Base-by-base conservation (phyloP, 2,888 invertebrate genomes). In the Isotomurus palustris region DNA sequence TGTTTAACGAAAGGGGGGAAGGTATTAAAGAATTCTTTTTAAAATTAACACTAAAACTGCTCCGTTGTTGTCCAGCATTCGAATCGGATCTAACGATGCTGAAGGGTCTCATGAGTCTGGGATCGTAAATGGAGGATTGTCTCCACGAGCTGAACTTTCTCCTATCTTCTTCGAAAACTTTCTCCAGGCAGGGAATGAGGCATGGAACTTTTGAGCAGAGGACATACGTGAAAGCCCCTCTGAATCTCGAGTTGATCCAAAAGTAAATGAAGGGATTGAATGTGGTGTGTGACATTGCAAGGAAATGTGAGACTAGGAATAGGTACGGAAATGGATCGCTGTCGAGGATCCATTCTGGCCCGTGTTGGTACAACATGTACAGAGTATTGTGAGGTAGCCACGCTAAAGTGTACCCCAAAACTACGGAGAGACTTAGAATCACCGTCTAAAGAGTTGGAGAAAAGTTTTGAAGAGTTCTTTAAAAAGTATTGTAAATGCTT, bases 371-470 rank as follows among this genome's bases (percentile, higher is more conserved):
- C 6, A 66, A 45, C 10, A 68, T 38, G 27, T 35, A 36, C 12
- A 68, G 53, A 14, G 61, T 32, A 53, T 73, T 73, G 25, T 77
- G 71, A 0, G 78, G 78, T 28, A 78, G 71, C 78, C 78, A 78
- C 58, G 76, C 78, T 1, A 78, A 60, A 2, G 75, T 76, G 71
- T 77, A 78, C 36, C 76, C 75, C 5, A 74, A 66, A 12, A 78
- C 78, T 44, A 77, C 76, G 8, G 75, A 74, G n/a, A 78, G 75
- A 73, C 77, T 77, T 77, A 78, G 78, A 71, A 76, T 76, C 53
- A 78, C 73, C 73, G 78, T 76, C 78, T 78, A 74, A 19, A 72
- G n/a, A n/a, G n/a, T n/a, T n/a, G n/a, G n/a, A 72, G n/a, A 36
- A 56, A 54, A 54, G 50, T 49, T 50, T 55, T 29, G 40, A 32